Evolutionary conservation across 2,888 invertebrate genomes (phyloP), one percentile per base, ranked within the genome.

Genomic region (Brachylomia viminalis): DNA sequence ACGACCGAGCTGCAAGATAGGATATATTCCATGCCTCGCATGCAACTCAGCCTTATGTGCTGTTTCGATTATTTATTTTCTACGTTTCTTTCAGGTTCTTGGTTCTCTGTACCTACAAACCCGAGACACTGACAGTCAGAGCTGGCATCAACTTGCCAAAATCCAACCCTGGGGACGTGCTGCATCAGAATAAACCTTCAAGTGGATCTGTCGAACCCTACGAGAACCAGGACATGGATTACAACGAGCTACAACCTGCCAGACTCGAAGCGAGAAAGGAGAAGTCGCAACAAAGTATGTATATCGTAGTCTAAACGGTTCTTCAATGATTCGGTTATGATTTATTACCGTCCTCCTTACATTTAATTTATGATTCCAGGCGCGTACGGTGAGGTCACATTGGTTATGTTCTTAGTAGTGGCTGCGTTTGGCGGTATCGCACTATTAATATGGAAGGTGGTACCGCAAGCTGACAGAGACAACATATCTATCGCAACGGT

Each of bases 91-190:
- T 27, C 90, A 97, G 98, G 85, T 98, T 98, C 91, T 95, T 98
- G 72, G 98, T 98, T 2, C 97, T 98, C 23, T 98, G 98, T 91
- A 98, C 98, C 52, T 98, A 98, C 91, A 98, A 98, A 90, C 98
- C 98, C 1, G 98, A 98, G 91, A 98, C 98, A 47, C 97, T 98
- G 89, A 98, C 98, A 0, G 98, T 98, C 15, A 97, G 98, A 86
- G 98, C 98, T 47, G 98, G 98, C 90, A 97, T 98, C 88, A 97
- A 97, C 83, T 94, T 98, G 78, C 98, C 98, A 0, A 97, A 97
- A 82, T 97, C 97, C 27, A 97, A 96, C 61, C 97, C 97, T 62
- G 95, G 93, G 79, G 97, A 94, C 86, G 96, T 94, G 76, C 93
- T 94, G 82, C 96, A 92, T 89, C 96, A 92, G 87, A 95, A 92